Evolutionary conservation across 1,140 invertebrate genomes (phyloP), one percentile per base, ranked within the genome.

Genomic region (Drosophila repleta): DNA sequence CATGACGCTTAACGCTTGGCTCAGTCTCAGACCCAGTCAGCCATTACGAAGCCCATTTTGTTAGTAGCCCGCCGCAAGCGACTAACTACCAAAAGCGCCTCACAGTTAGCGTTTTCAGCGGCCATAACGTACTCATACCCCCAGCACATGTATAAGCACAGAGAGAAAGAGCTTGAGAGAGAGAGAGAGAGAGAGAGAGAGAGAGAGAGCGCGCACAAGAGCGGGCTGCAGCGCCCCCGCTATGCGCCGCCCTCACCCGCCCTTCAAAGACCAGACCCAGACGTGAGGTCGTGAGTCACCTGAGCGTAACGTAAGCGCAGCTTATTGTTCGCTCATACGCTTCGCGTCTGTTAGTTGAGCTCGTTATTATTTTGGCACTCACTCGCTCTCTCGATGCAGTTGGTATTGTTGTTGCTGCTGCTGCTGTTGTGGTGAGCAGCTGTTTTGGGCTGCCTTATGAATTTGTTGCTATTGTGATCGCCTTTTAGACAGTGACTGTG

Each of bases 291-390:
- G 88, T 90, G 87, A 90, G 73, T 90, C 87, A 90, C 79, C 88
- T 90, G 88, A 87, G 87, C 87, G 88, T 90, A 90, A 90, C 87
- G 88, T 88, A 90, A 90, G 88, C 87, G 69, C 76, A 83, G 82
- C 76, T 79, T 85, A 74, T 79, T 81, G 82, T 71, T 84, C 60
- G 78, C 63, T 73, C 53, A 55, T 71, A 24, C 51, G 53, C 62
- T 24, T 65, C 53, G 37, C 56, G 11, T 60, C 62, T 53, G 53
- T 46, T 53, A 71, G 46, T 74, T 60, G 65, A 64, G 32, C 48
- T 46, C 53, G 21, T 55, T 18, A 37, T 49, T 48, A 56, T 62
- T 69, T 72, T 48, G 13, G 51, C 76, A 18, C 41, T 52, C 60
- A 13, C 11, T 46, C 49, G 48, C 35, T 58, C 71, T 69, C 45